phyloP scores from a whole-genome alignment of 2,888 invertebrate species.

The Erebia palarica region DNA sequence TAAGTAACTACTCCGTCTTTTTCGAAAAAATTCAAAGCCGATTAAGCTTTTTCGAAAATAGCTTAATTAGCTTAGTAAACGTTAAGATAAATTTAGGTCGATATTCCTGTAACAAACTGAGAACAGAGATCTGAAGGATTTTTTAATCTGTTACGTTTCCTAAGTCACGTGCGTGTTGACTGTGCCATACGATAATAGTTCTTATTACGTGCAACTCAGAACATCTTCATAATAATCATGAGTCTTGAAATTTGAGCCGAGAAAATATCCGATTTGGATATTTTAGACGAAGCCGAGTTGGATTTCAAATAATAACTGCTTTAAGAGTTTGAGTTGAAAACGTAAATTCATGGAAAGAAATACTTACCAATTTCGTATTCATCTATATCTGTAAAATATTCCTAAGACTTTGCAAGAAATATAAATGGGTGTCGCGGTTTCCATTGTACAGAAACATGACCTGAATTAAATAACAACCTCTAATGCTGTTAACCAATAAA shows the following conservation, averaged over 20 bases:
- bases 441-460: conserved; percentile 25
- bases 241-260: conserved; percentile 33
- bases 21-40: no score
- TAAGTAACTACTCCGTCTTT: no score
- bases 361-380: background rate
- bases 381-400: background rate
- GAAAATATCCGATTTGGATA: background rate
- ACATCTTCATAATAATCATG: background rate
- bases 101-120: background rate
- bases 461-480: conserved; percentile 58
- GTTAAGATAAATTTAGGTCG: background rate
- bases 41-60: no score
- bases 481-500: conserved; percentile 54
- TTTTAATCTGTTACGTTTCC: conserved; percentile 8
- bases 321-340: conserved; percentile 42
- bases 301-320: background rate
- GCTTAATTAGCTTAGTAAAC: background rate
- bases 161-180: background rate
- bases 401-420: background rate
- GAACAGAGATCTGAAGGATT: background rate
- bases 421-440: background rate
- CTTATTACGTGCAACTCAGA: background rate
- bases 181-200: background rate
- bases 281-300: no score
- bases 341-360: background rate